Evolutionary conservation across 2,888 invertebrate genomes (phyloP), one percentile per base, ranked within the genome.

Genomic region (Macrophya annulata): DNA sequence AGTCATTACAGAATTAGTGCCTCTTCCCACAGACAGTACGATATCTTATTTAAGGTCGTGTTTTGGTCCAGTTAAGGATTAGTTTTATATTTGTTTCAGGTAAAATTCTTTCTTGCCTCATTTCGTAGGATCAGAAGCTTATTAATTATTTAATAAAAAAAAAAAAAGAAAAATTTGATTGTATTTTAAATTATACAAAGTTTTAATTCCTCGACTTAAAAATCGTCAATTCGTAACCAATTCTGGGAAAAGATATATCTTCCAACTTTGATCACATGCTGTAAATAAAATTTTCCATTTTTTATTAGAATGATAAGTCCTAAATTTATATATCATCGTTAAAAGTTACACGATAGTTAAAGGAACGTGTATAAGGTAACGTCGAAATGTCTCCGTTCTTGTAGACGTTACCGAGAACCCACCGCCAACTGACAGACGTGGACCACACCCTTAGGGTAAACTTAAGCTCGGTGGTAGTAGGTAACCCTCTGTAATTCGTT

Each of bases 401-500:
- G 79, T 59, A 62, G 79, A 40, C 21, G 62, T 21, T 40, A 25
- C 40, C 62, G 81, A 40, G 43, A 81, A 62, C 25, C 81, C 40
- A 43, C 55, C 40, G 21, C 37, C 59, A 21, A 59, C 55, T 40
- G 79, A 55, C 79, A 21, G 21, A 31, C 62, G 59, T 40, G 4
- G 10, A 40, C 43, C 59, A 81, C 81, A 81, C 43, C 77, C 77
- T 51, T 51, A 25, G 51, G 31, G 77, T 17, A 77, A 77, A 51
- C 77, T 77, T 77, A 9, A 77, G 51, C 77, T 77, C 9, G 55
- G 55, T 45, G 37, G 43, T 21, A 62, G 81, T 43, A 81, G 43
- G 81, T 43, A 81, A 43, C 81, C 81, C 81, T 81, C 59, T 4
- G 81, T 81, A 81, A 81, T 81, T 81, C 81, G 59, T 81, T 81